Evolutionary conservation across 2,888 invertebrate genomes (phyloP).

Genomic region (Heliconius charithonia): DNA sequence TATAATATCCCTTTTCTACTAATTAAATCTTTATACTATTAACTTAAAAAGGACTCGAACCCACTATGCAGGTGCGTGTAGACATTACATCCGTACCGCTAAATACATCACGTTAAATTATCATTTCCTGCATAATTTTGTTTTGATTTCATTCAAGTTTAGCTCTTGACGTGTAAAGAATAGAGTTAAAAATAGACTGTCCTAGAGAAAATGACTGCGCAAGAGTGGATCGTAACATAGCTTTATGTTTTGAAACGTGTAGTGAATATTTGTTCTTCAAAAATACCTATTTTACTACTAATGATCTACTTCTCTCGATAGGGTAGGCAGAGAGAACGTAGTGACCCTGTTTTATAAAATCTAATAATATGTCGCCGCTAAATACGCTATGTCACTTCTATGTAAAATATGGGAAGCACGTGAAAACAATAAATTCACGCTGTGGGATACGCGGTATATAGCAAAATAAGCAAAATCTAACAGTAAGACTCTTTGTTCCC

Average conservation of each 20-base stretch:
- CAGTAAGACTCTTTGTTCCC: not conserved
- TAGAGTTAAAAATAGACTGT: not conserved
- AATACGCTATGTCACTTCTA: no score
- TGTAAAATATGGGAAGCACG: no score
- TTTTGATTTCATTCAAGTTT: not conserved
- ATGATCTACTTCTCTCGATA: not conserved
- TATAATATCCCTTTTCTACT: no score
- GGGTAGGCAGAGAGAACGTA: not conserved
- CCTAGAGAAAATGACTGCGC: not conserved
- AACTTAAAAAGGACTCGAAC: constrained; percentile 7
- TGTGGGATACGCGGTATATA: not conserved
- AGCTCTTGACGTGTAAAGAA: not conserved
- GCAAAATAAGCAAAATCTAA: not conserved
- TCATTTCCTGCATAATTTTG: constrained; percentile 27
- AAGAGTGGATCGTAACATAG: constrained; percentile 3
- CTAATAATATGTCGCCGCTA: not conserved
- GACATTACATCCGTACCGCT: constrained; percentile 14
- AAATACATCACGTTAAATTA: constrained; percentile 35
- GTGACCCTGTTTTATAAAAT: not conserved
- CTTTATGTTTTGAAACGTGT: constrained; percentile 1
- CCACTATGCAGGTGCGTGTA: not conserved
- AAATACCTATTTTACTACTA: not conserved
- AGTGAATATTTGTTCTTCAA: constrained; percentile 1
- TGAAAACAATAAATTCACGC: not conserved
- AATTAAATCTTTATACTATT: no score